These are phyloP conservation scores for Tylochromis polylepis DNA, from an alignment of 2,113 vertebrate species.

Conservation along the genomic window DNA sequence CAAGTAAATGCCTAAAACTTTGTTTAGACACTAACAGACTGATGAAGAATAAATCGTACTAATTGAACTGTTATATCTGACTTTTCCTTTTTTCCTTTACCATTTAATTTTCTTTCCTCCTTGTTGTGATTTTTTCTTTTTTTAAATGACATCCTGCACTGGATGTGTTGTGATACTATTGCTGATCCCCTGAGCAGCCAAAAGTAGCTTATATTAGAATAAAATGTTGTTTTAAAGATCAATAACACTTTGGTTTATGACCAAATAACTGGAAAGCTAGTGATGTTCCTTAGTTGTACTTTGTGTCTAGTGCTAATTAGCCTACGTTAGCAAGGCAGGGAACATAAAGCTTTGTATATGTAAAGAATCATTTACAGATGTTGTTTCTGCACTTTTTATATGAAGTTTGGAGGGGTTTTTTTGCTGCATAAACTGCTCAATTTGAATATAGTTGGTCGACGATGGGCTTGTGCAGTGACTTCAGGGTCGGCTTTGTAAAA, in stretches of 20 bases:
- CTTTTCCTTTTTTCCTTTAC: too few species aligned
- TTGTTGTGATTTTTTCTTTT: neutral
- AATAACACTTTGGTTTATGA: neutral
- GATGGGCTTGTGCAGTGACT: rapidly evolving
- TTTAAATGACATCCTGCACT: neutral
- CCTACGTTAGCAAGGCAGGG: neutral
- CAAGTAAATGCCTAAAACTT: neutral
- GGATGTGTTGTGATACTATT: neutral
- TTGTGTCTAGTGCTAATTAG: neutral
- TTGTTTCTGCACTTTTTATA: neutral
- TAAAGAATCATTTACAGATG: neutral
- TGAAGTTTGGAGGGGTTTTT: neutral
- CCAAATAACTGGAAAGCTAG: neutral
- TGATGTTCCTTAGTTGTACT: neutral
- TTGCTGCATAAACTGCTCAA: neutral
- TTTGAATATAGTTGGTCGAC: neutral
- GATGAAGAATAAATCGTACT: neutral
- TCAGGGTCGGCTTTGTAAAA: neutral
- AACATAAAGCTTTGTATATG: neutral
- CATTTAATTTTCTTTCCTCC: neutral
- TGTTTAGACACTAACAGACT: neutral
- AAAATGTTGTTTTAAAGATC: rapidly evolving
- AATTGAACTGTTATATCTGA: neutral
- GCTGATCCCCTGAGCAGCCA: neutral
- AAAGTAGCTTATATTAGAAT: neutral